A percentile compares a stretch with the other conserved stretches of the same genome.
These are phyloP conservation scores for Siniperca scherzeri DNA, from an alignment of 2,797 vertebrate genomes.

Conservation along the genomic window DNA sequence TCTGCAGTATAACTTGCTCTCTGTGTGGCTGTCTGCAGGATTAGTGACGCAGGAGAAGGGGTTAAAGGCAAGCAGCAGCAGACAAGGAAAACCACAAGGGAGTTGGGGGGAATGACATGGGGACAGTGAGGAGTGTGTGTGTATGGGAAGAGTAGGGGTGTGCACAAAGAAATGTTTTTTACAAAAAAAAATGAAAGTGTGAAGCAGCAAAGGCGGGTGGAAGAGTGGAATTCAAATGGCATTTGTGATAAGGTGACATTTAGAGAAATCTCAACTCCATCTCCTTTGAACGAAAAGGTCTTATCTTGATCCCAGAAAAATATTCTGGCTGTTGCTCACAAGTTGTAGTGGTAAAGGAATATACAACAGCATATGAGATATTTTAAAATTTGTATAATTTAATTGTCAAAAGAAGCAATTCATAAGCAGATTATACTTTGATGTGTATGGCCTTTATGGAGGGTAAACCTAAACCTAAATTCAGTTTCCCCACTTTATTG, in stretches of 20 bases:
- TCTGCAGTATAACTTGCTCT: background rate
- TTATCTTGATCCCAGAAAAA: slow-evolving; percentile 49
- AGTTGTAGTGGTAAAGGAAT: slow-evolving; percentile 13
- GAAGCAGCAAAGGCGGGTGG: slow-evolving; percentile 34
- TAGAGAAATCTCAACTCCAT: slow-evolving; percentile 71
- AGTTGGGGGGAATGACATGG: slow-evolving; percentile 19
- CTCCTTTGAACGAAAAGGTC: slow-evolving; percentile 64
- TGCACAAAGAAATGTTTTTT: slow-evolving; percentile 52
- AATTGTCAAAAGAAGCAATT: background rate
- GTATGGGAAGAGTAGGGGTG: background rate
- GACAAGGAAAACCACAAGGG: slow-evolving; percentile 56
- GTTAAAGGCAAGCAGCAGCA: slow-evolving; percentile 62
- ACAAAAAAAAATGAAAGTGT: slow-evolving; percentile 38
- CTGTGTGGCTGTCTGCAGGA: slow-evolving; percentile 52
- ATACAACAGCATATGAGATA: background rate
- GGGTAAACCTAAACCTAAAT: background rate
- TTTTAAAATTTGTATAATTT: background rate
- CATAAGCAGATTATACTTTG: background rate
- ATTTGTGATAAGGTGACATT: slow-evolving; percentile 81
- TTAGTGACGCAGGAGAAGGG: slow-evolving; percentile 59
- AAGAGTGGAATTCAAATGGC: slow-evolving; percentile 64
- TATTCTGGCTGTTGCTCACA: slow-evolving; percentile 19
- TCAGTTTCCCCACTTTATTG: background rate
- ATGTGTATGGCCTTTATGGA: background rate
- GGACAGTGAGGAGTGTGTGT: slow-evolving; percentile 13